These are phyloP conservation scores for Oxyruncus cristatus DNA, from an alignment of 2,113 vertebrate genomes.

Conservation along the genomic window DNA sequence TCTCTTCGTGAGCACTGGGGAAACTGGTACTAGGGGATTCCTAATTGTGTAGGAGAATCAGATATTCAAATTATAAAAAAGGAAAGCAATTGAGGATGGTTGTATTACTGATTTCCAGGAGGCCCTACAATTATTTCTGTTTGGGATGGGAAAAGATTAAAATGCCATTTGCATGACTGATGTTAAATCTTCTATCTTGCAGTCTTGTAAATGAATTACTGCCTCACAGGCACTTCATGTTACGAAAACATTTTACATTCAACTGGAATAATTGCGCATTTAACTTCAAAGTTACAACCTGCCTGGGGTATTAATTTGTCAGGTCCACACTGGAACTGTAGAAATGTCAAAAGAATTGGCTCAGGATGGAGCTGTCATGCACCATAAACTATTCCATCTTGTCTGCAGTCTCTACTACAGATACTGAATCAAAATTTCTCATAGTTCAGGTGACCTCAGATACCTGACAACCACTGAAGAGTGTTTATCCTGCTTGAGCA, in stretches of 20 bases:
- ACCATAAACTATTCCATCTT: neutral
- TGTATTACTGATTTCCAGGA: neutral
- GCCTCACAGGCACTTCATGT: constrained; percentile 13
- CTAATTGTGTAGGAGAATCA: neutral
- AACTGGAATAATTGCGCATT: constrained; percentile 1
- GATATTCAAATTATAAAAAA: neutral
- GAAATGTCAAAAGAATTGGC: neutral
- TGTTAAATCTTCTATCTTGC: neutral
- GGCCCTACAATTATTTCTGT: neutral
- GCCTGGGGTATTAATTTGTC: constrained; percentile 19
- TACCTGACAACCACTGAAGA: neutral
- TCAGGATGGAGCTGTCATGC: neutral
- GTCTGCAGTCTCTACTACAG: neutral
- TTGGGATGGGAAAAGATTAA: constrained; percentile 10
- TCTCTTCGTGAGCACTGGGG: neutral
- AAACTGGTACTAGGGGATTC: neutral
- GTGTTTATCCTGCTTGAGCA: neutral
- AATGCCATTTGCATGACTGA: neutral
- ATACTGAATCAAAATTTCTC: neutral
- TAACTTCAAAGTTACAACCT: constrained; percentile 44
- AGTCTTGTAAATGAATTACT: constrained; percentile 24
- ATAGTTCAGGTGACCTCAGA: neutral
- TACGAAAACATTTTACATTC: constrained; percentile 44
- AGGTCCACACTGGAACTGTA: neutral
- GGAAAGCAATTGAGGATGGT: neutral